Evolutionary conservation across 2,113 vertebrate species (phyloP), one percentile per base, ranked within the genome.

Genomic region (Struthio camelus): DNA sequence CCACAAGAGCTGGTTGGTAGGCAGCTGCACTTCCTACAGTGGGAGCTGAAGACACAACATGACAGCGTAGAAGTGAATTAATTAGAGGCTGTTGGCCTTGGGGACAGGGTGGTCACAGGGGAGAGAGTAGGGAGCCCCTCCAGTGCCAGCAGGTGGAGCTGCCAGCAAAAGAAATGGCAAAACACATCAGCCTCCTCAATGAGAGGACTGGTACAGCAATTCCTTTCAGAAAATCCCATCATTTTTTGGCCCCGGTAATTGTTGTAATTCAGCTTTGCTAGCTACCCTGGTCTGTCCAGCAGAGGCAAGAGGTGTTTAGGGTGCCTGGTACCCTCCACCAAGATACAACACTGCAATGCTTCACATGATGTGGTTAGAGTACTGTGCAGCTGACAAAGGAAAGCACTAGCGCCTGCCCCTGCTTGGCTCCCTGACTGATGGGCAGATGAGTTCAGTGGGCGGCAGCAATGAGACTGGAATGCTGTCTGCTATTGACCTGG

Each of bases 61-160:
- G 93, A 51, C 25, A 25, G 2, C 2, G 28, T 46, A 5, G 17
- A 46, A 62, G 23, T 2, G 70, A 5, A 40, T 76, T n/a, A 5
- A 40, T 76, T n/a, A 36, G 16, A 32, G 56, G 56, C 32, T 34
- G 11, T 32, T 20, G 17, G 30, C 27, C 0, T 0, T 19, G 58
- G 40, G 84, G 53, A 36, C 61, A 32, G 44, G 2, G 9, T 10
- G 78, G 65, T 40, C 42, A 18, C 25, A 36, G 87, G 77, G 73
- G 86, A 61, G 86, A 61, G 80, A 71, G 86, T 32, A 61, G 70
- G 77, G 86, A 92, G 42, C 66, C 5, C 10, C 76, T 28, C 16
- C 53, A 7, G 64, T 73, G 87, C 93, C 96, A 92, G 75, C 94
- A 96, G 96, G 90, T 96, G 96, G 96, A 97, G 95, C 94, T 96